Base-by-base conservation (phyloP, 1,140 invertebrate species). In the Leptoteleia sp. region DNA sequence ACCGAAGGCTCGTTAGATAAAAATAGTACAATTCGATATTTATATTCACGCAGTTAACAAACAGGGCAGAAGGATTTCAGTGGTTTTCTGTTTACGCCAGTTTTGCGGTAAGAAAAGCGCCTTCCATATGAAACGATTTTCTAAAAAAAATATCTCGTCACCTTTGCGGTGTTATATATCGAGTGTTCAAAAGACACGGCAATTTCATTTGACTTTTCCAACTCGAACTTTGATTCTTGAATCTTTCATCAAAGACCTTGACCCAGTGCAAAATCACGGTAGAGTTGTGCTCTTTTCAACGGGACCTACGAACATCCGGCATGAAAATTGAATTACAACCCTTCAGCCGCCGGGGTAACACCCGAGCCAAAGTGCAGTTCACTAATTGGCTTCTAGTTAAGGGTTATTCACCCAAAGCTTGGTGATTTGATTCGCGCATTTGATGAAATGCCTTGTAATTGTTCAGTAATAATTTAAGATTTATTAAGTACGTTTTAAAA, bases 321-420 rank as follows among this genome's bases (percentile, higher is more conserved):
- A 59, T 52, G 57, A 75, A 85, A 87, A 87, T 85, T 82, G 50
- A 78, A 87, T 87, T 86, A 86, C 35, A 62, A 77, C 61, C 75
- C 77, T 67, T 37, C 29, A 25, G 48, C 29, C 27, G 40, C 1
- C 31, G 16, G 48, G 68, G 68, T 62, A 77, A 76, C 76, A 78
- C 45, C 57, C 27, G 25, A 67, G 65, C 59, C 42, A 79, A 50
- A 67, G 48, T 72, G 25, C 43, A 45, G 45, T 19, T 54, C n/a
- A 38, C 71, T 84, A 87, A 86, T 86, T 79, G 85, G 85, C 82
- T 87, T 87, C 47, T 59, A 70, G 76, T 79, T 61, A 76, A 64
- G 76, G 83, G 87, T 85, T 84, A 55, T 87, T 88, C 84, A 87
- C 85, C 80, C 57, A 25, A 48, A 67, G 67, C 13, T 52, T 52